These are phyloP conservation scores for Falco biarmicus DNA, from an alignment of 2,797 vertebrate genomes.

Conservation along the genomic window DNA sequence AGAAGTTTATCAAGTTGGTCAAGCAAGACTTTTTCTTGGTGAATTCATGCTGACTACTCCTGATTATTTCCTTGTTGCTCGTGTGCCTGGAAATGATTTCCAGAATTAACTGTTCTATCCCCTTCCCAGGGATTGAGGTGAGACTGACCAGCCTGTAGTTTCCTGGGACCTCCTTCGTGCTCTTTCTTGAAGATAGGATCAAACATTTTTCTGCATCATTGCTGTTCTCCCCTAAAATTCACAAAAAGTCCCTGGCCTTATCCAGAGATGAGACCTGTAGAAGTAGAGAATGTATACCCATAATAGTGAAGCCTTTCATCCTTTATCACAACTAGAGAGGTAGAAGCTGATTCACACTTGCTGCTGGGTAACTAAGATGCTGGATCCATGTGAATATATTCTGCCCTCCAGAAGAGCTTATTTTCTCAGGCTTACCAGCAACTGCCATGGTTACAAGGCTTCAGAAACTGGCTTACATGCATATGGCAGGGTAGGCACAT, in stretches of 20 bases:
- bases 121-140: neutral
- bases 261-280: neutral
- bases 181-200: neutral
- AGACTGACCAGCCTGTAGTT: neutral
- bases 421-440: neutral
- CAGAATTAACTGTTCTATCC: neutral
- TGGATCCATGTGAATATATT: neutral
- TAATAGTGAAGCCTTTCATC: neutral
- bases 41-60: neutral
- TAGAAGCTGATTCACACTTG: neutral
- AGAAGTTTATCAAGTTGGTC: neutral
- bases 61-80: neutral
- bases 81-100: neutral
- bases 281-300: neutral
- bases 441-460: neutral
- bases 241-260: neutral
- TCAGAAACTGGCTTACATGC: neutral
- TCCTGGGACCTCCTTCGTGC: neutral
- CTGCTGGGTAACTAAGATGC: neutral
- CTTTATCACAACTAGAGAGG: neutral
- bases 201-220: neutral
- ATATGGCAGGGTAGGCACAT: neutral
- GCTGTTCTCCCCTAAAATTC: neutral
- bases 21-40: neutral
- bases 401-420: neutral